These are phyloP conservation scores for Xanthorhoe designata DNA, from an alignment of 2,888 invertebrate genomes.

Conservation along the genomic window DNA sequence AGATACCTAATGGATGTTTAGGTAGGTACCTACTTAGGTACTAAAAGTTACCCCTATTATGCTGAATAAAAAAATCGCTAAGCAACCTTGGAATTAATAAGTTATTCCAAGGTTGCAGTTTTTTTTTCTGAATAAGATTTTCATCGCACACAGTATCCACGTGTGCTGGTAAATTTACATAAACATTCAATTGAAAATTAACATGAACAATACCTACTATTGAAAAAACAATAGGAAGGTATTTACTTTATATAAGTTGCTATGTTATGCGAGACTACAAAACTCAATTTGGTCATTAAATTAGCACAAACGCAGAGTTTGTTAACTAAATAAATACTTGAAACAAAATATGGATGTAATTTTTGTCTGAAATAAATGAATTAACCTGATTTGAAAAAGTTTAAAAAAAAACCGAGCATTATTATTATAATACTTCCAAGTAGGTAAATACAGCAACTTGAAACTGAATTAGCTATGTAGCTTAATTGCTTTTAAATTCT, in stretches of 20 bases:
- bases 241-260: neutral
- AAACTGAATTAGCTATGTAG: neutral
- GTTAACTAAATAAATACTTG: conserved; percentile 7
- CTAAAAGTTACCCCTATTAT: neutral
- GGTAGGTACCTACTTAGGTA: too few species aligned
- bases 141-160: neutral
- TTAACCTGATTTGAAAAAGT: too few species aligned
- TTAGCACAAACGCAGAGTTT: conserved; percentile 21
- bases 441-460: neutral
- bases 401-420: too few species aligned
- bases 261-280: neutral
- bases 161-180: conserved; percentile 25
- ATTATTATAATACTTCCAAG: neutral
- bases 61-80: too few species aligned
- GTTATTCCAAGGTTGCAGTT: conserved; percentile 33
- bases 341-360: too few species aligned
- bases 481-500: neutral
- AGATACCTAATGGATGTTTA: too few species aligned
- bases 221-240: neutral
- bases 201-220: conserved; percentile 8
- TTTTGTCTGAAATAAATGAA: too few species aligned
- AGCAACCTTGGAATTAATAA: too few species aligned
- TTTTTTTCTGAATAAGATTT: conserved; percentile 32
- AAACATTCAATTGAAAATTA: conserved; percentile 22
- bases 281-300: conserved; percentile 20